Base-by-base conservation (phyloP, 2,888 invertebrate genomes). In the Cistogaster globosa region DNA sequence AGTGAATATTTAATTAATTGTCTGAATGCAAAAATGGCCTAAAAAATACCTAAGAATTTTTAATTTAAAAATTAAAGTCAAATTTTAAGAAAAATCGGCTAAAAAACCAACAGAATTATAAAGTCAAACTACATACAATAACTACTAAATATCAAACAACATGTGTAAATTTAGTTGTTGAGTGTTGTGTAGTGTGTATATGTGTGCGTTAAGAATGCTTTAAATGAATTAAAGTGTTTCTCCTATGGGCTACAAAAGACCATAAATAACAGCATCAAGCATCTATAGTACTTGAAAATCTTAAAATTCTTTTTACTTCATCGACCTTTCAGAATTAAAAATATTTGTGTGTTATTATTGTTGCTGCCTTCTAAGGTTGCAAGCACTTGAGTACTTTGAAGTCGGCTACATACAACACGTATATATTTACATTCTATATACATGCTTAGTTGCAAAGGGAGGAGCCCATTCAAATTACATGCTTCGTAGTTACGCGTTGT, bases 101-200 rank as follows among this genome's bases (percentile, higher is more conserved):
- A 9, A 26, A 71, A 57, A 18, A 18, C 0, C 20, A 38, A 16
- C 38, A 38, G 12, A 3, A 32, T 12, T n/a, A 20, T 11, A 36
- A 18, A 18, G 16, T 22, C 4, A 6, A 42, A 53, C 36, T 16
- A 72, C 26, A 26, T 26, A 26, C 26, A 26, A 26, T 26, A 26
- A 26, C 26, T n/a, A 68, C 12, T 57, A 68, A 77, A 4, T 60
- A 45, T 18, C 16, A 6, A 57, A 12, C 45, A 57, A 65, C 58
- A 67, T 58, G 8, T 74, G 48, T 60, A 6, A 60, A 80, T 74
- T 60, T 67, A 74, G 53, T 80, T 74, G 58, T 74, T 74, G 60
- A 75, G 62, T 38, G 42, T 60, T 12, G 22, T 22, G 0, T 3
- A 18, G 38, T 57, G 36, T 22, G 58, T 76, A 26, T 58, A n/a